These are phyloP conservation scores for Acanthococcus lagerstroemiae DNA, from an alignment of 2,888 invertebrate genomes.

Conservation along the genomic window DNA sequence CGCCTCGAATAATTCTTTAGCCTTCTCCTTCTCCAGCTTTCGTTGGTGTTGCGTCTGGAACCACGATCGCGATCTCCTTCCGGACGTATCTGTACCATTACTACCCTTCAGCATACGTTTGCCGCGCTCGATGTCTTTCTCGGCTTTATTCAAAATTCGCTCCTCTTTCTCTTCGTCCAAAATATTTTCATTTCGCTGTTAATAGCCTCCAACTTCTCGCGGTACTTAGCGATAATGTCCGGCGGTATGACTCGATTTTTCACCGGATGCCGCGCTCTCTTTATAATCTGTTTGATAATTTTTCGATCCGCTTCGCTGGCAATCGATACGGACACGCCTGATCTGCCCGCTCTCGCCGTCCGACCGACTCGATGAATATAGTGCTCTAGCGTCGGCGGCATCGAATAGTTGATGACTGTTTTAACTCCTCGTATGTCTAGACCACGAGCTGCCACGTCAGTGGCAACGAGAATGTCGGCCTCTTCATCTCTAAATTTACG, in stretches of 20 bases:
- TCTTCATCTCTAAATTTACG: slow-evolving; percentile 76
- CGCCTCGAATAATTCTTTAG: slow-evolving; percentile 40
- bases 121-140: slow-evolving; percentile 46
- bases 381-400: slow-evolving; percentile 89
- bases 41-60: slow-evolving; percentile 45
- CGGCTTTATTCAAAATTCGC: slow-evolving; percentile 66
- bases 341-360: slow-evolving; percentile 89
- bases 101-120: slow-evolving; percentile 27
- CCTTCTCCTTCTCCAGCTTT: slow-evolving; percentile 32
- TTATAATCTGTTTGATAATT: slow-evolving; percentile 84
- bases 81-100: slow-evolving; percentile 34
- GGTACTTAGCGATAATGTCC: slow-evolving; percentile 82
- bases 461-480: slow-evolving; percentile 80
- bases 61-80: slow-evolving; percentile 54
- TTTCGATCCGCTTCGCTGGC: slow-evolving; percentile 87
- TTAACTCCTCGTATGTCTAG: slow-evolving; percentile 94
- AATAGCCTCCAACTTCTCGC: slow-evolving; percentile 57
- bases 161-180: slow-evolving; percentile 77
- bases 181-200: slow-evolving; percentile 72
- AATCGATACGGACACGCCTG: slow-evolving; percentile 86
- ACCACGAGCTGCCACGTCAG: slow-evolving; percentile 88
- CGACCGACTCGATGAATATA: slow-evolving; percentile 94
- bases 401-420: slow-evolving; percentile 91
- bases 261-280: slow-evolving; percentile 70
- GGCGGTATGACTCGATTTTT: slow-evolving; percentile 78